A percentile compares a stretch with the other conserved stretches of the same genome.
These are phyloP conservation scores for Calvadosia cruxmelitensis DNA, from an alignment of 30 jellyfish, hydroid and myxozoan genomes.

Conservation along the genomic window DNA sequence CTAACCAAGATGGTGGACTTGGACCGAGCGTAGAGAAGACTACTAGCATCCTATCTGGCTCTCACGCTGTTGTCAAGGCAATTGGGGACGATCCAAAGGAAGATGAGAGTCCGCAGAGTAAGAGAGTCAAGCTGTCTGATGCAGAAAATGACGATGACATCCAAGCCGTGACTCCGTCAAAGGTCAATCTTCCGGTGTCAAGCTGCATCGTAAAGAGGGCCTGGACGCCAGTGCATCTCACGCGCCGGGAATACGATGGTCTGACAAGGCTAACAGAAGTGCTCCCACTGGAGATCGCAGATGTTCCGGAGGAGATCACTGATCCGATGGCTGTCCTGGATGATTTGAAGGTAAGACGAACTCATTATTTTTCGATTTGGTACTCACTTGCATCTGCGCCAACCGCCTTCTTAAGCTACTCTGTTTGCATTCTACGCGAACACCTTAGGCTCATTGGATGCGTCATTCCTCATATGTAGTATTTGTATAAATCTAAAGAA, in stretches of 20 bases:
- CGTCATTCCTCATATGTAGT: too few relatives aligned
- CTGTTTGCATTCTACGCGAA: too few relatives aligned
- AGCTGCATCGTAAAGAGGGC: not conserved
- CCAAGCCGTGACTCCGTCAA: not conserved
- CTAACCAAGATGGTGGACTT: too few relatives aligned
- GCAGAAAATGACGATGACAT: not conserved
- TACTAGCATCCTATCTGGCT: not conserved
- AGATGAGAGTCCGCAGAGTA: not conserved
- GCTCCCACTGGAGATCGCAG: not conserved
- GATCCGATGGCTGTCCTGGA: not conserved
- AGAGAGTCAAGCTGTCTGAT: too few relatives aligned
- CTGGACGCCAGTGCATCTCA: not conserved
- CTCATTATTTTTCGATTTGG: too few relatives aligned
- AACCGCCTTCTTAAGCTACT: too few relatives aligned
- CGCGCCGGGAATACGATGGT: not conserved
- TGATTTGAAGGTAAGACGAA: not conserved
- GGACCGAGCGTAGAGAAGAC: conserved; percentile 17
- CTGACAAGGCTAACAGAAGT: not conserved
- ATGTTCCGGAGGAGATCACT: not conserved
- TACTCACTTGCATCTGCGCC: too few relatives aligned
- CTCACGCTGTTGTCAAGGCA: not conserved
- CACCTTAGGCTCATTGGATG: too few relatives aligned
- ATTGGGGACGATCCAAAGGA: not conserved
- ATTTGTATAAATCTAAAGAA: too few relatives aligned
- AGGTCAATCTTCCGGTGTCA: too few relatives aligned